phyloP scores from a whole-genome alignment of 2,888 invertebrate species.

The Chrysolina oricalcia region DNA sequence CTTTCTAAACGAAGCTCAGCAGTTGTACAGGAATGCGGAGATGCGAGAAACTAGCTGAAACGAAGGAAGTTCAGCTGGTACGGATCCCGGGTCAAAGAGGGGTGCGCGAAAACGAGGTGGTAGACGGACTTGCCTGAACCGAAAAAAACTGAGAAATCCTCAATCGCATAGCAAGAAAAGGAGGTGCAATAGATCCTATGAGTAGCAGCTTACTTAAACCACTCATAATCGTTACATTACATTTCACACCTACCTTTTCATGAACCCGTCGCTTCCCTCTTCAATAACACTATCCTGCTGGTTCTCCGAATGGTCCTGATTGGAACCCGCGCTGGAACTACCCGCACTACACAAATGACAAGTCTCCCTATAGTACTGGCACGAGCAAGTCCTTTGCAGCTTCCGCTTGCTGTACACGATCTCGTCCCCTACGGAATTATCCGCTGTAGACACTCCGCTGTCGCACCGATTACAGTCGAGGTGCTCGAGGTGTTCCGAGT shows the following conservation, averaged over 20 bases:
- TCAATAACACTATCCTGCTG: constrained; percentile 71
- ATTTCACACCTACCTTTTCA: constrained; percentile 65
- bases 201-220: neutral
- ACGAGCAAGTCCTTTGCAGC: constrained; percentile 70
- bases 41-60: too few relatives aligned
- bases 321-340: constrained; percentile 70
- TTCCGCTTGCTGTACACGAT: constrained; percentile 71
- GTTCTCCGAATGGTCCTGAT: constrained; percentile 70
- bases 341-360: constrained; percentile 68
- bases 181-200: too few relatives aligned
- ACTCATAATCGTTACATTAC: too few relatives aligned
- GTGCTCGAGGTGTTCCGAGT: constrained; percentile 74
- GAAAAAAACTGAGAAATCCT: too few relatives aligned
- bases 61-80: too few relatives aligned
- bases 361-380: constrained; percentile 70
- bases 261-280: constrained; percentile 69
- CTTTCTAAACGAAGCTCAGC: too few relatives aligned
- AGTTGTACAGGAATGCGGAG: too few relatives aligned
- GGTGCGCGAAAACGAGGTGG: too few relatives aligned
- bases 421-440: constrained; percentile 69
- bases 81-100: too few relatives aligned
- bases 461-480: constrained; percentile 75
- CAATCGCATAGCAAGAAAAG: too few relatives aligned
- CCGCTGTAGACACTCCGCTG: constrained; percentile 72
- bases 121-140: too few relatives aligned